Evolutionary conservation across 2,797 vertebrate species (phyloP).

Genomic region (Tragelaphus oryx): DNA sequence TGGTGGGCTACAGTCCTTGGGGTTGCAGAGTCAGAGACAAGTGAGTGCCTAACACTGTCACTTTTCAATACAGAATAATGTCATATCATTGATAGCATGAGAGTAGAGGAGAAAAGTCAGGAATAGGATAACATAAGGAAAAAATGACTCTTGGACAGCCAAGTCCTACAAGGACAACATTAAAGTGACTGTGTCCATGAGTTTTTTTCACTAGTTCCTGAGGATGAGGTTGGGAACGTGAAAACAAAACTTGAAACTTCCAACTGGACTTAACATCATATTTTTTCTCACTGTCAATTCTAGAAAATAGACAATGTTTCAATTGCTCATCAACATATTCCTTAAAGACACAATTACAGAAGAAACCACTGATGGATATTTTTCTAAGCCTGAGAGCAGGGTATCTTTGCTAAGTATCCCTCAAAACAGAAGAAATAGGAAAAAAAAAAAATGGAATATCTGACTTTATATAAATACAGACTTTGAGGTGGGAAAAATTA

Average conservation of each 20-base stretch:
- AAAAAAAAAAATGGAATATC: not conserved
- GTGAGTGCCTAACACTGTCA: not conserved
- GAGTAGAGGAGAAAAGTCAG: not conserved
- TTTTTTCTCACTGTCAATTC: not conserved
- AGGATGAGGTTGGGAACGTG: not conserved
- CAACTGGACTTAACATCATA: not conserved
- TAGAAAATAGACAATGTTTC: not conserved
- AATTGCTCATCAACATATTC: not conserved
- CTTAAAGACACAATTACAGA: not conserved
- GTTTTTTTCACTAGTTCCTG: not conserved
- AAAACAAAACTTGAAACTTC: not conserved
- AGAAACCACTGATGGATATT: not conserved
- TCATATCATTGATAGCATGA: not conserved
- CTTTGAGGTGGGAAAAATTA: not conserved
- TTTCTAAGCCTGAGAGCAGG: not conserved
- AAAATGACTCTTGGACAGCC: not conserved
- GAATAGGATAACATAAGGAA: not conserved
- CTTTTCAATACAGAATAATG: not conserved
- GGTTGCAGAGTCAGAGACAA: not conserved
- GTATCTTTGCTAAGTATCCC: not conserved
- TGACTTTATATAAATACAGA: not conserved
- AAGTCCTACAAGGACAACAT: not conserved
- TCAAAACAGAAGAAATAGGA: not conserved
- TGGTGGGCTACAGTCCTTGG: not conserved
- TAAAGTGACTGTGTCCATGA: not conserved